phyloP scores from a whole-genome alignment of 2,888 invertebrate species.

The Ephialtes manifestator region DNA sequence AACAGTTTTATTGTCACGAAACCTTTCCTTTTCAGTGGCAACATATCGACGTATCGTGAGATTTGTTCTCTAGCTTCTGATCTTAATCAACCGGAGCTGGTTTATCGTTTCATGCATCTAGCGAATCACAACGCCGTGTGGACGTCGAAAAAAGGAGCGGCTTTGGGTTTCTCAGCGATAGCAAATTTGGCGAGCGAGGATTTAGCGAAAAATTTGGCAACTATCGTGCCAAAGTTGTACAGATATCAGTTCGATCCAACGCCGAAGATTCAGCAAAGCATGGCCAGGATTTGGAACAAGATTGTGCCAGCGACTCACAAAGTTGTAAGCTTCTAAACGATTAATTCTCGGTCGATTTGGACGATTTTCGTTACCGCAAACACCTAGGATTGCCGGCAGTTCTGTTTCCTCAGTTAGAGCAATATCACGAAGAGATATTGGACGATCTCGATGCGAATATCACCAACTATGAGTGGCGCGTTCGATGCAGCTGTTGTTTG shows the following conservation, averaged over 20 bases:
- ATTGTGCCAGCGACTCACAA: slow-evolving; percentile 95
- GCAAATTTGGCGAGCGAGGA: slow-evolving; percentile 94
- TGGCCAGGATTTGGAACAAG: slow-evolving; percentile 97
- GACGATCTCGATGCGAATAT: slow-evolving; percentile 93
- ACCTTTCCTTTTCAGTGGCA: slow-evolving; percentile 89
- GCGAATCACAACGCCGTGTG: slow-evolving; percentile 98
- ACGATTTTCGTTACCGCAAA: slow-evolving; percentile 42
- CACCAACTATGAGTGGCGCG: slow-evolving; percentile 95
- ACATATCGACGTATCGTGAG: slow-evolving; percentile 97
- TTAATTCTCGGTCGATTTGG: slow-evolving; percentile 31
- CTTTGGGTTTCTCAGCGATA: slow-evolving; percentile 96
- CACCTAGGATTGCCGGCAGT: slow-evolving; percentile 63
- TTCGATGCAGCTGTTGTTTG: slow-evolving; percentile 96
- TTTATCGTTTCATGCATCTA: slow-evolving; percentile 98
- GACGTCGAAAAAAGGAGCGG: slow-evolving; percentile 98
- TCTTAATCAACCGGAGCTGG: slow-evolving; percentile 97
- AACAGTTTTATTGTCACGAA: neutral
- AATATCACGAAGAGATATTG: slow-evolving; percentile 93
- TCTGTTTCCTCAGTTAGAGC: slow-evolving; percentile 89
- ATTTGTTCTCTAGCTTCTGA: slow-evolving; percentile 97
- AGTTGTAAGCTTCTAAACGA: slow-evolving; percentile 88
- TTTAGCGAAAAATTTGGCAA: slow-evolving; percentile 92
- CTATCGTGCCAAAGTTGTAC: slow-evolving; percentile 95
- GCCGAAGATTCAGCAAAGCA: slow-evolving; percentile 96
- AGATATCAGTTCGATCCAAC: slow-evolving; percentile 97